Evolutionary conservation across 2,797 vertebrate species (phyloP), one percentile per base, ranked within the genome.

Genomic region (Coregonus ussuriensis): DNA sequence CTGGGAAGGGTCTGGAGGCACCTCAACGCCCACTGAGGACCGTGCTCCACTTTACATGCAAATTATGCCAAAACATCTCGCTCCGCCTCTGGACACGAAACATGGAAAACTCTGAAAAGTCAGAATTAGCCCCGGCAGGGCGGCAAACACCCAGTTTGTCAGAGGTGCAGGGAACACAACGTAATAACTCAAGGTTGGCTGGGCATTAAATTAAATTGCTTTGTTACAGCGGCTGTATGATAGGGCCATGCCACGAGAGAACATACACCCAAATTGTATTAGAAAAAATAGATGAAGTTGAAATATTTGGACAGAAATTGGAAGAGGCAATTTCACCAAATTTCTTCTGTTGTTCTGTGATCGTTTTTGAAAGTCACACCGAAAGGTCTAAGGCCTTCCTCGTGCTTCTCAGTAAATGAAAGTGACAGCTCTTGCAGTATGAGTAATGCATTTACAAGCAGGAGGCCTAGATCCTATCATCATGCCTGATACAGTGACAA

Each of bases 1-100:
- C 86, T 81, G 79, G 87, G 91, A 90, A 93, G 87, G 89, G 88
- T 91, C 88, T 91, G 81, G 86, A 89, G 84, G 89, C 88, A 84
- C 84, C 88, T 90, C 86, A 54, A 87, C 73, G 72, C 87, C 89
- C 86, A 87, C 84, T 86, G 82, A 90, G 81, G 84, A 85, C 83
- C 54, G 37, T 74, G 78, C 82, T 83, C 82, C 88, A 93, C 90
- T 93, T 93, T 91, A 92, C 90, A 93, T 94, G 93, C 89, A 94
- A 94, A 95, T 93, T 75, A 92, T 88, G 84, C 88, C 86, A 52
- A 88, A 91, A 88, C 77, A 91, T 88, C 89, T 86, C 84, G 86
- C 83, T 88, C 85, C 82, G 89, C 91, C 89, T 86, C 83, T 87
- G 82, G 91, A 91, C 85, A 89, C 69, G 70, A 85, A 74, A 83